These are phyloP conservation scores for Chiloscyllium punctatum DNA, from an alignment of 2,797 vertebrate species.

Conservation along the genomic window DNA sequence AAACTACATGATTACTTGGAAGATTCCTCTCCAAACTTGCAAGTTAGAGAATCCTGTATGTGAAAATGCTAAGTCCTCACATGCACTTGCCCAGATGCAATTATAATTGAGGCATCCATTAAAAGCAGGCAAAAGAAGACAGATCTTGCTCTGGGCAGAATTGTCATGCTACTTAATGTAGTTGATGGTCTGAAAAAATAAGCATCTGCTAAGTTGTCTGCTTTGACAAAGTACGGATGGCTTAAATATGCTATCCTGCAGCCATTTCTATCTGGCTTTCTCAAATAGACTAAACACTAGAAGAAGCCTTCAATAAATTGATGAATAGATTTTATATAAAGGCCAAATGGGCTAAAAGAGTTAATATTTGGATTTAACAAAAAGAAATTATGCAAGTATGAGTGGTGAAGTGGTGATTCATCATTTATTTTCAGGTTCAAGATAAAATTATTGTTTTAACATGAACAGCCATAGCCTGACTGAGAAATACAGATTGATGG, in stretches of 20 bases:
- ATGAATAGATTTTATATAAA: conserved; percentile 6
- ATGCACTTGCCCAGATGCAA: neutral
- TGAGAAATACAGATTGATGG: conserved; percentile 19
- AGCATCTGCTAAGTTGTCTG: conserved; percentile 35
- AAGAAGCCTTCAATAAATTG: neutral
- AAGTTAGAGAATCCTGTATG: neutral
- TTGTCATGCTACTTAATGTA: conserved; percentile 23
- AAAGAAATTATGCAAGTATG: neutral
- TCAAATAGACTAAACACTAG: neutral
- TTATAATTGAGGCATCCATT: conserved; percentile 33
- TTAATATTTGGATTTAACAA: neutral
- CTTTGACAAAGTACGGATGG: conserved; percentile 32
- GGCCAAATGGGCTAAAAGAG: neutral
- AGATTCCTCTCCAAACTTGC: neutral
- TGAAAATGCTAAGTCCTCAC: neutral
- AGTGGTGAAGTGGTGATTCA: neutral
- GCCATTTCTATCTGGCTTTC: conserved; percentile 16
- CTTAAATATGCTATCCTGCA: conserved; percentile 29
- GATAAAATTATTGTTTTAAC: conserved; percentile 19
- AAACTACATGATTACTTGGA: neutral
- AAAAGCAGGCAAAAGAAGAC: conserved; percentile 30
- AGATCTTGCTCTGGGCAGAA: conserved; percentile 32
- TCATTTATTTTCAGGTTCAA: neutral
- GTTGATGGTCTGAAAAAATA: conserved; percentile 36
- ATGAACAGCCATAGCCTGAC: neutral